These are phyloP conservation scores for Hipposideros larvatus DNA, from an alignment of 2,797 vertebrate genomes.

Conservation along the genomic window DNA sequence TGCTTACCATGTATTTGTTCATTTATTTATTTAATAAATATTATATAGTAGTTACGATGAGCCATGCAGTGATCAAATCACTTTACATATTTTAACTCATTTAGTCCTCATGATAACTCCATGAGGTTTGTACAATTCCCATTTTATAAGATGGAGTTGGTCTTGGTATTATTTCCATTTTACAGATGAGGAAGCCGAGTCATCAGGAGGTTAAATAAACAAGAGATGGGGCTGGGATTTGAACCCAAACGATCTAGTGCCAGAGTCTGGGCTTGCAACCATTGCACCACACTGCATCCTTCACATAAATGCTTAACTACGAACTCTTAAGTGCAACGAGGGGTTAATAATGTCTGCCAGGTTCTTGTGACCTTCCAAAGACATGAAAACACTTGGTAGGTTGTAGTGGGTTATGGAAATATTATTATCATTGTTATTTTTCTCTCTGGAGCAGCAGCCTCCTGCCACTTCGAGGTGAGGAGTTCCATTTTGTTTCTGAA, in stretches of 20 bases:
- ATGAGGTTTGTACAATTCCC: not conserved
- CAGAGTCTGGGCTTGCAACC: not conserved
- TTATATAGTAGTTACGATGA: not conserved
- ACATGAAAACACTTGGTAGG: not conserved
- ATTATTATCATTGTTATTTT: not conserved
- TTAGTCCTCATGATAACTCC: not conserved
- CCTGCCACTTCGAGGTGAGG: not conserved
- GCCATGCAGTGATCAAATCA: not conserved
- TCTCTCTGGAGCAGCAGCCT: not conserved
- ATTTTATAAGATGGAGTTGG: not conserved
- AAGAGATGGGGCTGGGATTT: not conserved
- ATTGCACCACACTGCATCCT: not conserved
- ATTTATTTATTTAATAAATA: constrained; percentile 32
- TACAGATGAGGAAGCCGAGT: not conserved
- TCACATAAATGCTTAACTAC: not conserved
- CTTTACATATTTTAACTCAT: not conserved
- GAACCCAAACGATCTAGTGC: not conserved
- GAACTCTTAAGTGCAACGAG: not conserved
- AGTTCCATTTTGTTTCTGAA: constrained; percentile 18
- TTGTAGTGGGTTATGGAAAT: not conserved
- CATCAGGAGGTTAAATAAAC: not conserved
- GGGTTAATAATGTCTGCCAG: not conserved
- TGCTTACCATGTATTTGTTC: not conserved
- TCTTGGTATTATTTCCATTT: not conserved
- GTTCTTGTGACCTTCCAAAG: not conserved